Percentiles rank a stretch among this genome's conserved stretches.
phyloP scores from a whole-genome alignment of 2,113 vertebrate species.

The Tyto alba region DNA sequence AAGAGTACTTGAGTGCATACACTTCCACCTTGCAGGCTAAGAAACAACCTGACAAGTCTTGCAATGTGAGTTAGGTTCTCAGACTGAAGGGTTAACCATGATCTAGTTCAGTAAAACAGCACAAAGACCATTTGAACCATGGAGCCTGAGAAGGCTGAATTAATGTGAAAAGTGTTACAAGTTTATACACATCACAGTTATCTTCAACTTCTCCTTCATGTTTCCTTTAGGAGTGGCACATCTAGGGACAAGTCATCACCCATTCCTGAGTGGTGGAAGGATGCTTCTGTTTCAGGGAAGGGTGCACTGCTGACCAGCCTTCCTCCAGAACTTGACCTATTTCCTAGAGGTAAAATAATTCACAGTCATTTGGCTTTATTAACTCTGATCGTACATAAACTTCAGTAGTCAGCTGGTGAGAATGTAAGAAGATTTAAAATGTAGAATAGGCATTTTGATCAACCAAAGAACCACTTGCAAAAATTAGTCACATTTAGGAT shows the following conservation, averaged over 20 bases:
- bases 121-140: neutral
- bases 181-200: neutral
- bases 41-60: neutral
- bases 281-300: neutral
- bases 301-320: neutral
- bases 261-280: neutral
- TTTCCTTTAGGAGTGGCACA: neutral
- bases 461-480: neutral
- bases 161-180: neutral
- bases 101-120: neutral
- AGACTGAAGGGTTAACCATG: neutral
- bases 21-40: neutral
- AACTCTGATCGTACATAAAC: neutral
- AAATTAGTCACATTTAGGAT: neutral
- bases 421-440: neutral
- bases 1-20: neutral
- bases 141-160: neutral
- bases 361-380: neutral
- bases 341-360: neutral
- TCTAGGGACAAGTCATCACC: neutral
- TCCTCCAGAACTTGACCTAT: neutral
- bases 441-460: neutral
- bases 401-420: neutral
- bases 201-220: neutral
- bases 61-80: neutral